Percentiles rank a stretch among this genome's conserved stretches.
Conservation (phyloP, 1,140 invertebrate genomes). For the Leptestheria dahalacensis region DNA sequence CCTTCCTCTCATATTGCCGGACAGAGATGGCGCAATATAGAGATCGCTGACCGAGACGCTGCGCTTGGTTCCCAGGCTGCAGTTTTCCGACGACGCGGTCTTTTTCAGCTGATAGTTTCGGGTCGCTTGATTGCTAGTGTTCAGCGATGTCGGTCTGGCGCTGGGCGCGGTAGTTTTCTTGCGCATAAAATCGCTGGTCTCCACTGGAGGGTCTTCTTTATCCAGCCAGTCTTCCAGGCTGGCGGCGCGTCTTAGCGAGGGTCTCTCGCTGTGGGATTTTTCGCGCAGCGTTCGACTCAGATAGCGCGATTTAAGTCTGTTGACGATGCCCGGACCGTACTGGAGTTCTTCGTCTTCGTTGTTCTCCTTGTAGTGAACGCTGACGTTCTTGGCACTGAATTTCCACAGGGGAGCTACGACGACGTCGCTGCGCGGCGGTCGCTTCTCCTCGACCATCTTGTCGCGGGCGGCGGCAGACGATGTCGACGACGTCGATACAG, state of each 20-base stretch:
- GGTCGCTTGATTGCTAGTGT: background rate
- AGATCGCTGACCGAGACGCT: slow-evolving; percentile 14
- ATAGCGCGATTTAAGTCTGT: slow-evolving; percentile 65
- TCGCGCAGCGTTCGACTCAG: slow-evolving; percentile 61
- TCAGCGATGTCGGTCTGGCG: background rate
- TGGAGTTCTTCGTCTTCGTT: slow-evolving; percentile 49
- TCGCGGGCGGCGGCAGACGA: background rate
- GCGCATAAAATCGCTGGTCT: slow-evolving; percentile 6
- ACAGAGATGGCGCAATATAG: background rate
- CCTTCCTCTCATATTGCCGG: background rate
- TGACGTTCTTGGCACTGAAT: slow-evolving; percentile 4
- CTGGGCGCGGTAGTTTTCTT: slow-evolving; percentile 12
- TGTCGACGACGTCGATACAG: background rate
- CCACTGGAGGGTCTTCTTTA: slow-evolving; percentile 26
- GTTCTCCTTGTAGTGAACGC: slow-evolving; percentile 4
- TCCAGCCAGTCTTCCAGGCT: slow-evolving; percentile 71
- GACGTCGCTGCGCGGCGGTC: background rate
- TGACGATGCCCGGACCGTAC: slow-evolving; percentile 83
- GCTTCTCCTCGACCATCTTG: slow-evolving; percentile 14
- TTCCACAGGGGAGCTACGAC: background rate
- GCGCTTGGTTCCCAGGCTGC: slow-evolving; percentile 25
- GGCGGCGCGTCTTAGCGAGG: slow-evolving; percentile 51
- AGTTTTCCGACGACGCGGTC: slow-evolving; percentile 59
- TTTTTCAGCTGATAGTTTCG: slow-evolving; percentile 40
- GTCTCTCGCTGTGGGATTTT: slow-evolving; percentile 27